Percentiles rank a stretch among this genome's conserved stretches.
phyloP scores from a whole-genome alignment of 2,888 invertebrate genomes.

The Lochmaea crataegi region DNA sequence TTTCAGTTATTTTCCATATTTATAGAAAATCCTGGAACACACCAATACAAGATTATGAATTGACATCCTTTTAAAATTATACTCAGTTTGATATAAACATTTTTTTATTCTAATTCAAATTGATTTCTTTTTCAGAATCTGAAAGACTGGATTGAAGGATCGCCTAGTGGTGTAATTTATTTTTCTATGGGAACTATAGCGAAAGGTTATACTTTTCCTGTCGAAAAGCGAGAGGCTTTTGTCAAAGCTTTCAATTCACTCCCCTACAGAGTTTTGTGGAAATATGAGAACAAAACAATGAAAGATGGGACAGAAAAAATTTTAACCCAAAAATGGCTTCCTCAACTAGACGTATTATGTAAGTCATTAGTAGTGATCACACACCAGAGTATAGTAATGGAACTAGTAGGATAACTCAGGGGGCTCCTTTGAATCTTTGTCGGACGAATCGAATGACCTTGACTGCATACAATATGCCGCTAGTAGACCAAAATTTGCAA shows the following conservation, averaged over 20 bases:
- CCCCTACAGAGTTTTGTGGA: constrained; percentile 81
- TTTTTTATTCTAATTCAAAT: neutral
- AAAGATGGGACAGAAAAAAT: constrained; percentile 73
- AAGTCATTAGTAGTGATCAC: constrained; percentile 61
- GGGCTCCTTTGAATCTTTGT: too few species aligned
- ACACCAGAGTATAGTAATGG: too few species aligned
- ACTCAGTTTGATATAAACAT: too few species aligned
- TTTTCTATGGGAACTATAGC: constrained; percentile 84
- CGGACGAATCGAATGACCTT: too few species aligned
- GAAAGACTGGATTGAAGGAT: constrained; percentile 73
- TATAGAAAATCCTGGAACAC: too few species aligned
- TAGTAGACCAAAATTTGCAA: too few species aligned
- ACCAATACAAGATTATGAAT: too few species aligned
- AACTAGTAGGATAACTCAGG: too few species aligned
- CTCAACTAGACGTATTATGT: constrained; percentile 85
- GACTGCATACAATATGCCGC: too few species aligned
- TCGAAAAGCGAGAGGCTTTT: constrained; percentile 70
- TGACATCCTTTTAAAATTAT: too few species aligned
- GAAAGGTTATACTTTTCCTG: constrained; percentile 73
- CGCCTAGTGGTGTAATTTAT: constrained; percentile 76
- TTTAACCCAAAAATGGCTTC: constrained; percentile 75
- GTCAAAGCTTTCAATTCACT: constrained; percentile 72
- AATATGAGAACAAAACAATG: constrained; percentile 76
- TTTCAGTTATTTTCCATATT: too few species aligned
- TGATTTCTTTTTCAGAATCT: constrained; percentile 66